These are phyloP conservation scores for Sitophilus oryzae DNA, from an alignment of 1,140 invertebrate genomes.

Conservation along the genomic window DNA sequence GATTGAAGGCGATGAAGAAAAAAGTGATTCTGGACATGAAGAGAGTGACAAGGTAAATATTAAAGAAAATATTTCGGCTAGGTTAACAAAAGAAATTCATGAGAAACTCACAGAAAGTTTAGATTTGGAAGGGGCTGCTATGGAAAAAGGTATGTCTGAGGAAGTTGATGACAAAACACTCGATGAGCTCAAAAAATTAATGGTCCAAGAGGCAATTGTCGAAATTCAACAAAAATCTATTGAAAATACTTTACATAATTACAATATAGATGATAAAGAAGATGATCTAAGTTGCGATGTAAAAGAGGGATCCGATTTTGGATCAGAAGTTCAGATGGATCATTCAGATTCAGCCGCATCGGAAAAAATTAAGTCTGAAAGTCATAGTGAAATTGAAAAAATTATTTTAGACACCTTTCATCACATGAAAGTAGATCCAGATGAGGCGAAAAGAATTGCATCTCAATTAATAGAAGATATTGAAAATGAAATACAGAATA, in stretches of 20 bases:
- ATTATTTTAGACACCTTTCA: conserved; percentile 43
- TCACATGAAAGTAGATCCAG: conserved; percentile 50
- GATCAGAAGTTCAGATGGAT: conserved; percentile 41
- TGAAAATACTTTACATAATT: too few relatives aligned
- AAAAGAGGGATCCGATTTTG: conserved; percentile 40
- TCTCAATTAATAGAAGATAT: conserved; percentile 51
- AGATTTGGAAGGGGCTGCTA: conserved; percentile 11
- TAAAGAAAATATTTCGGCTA: conserved; percentile 21
- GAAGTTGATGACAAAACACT: conserved; percentile 19
- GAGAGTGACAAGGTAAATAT: background rate
- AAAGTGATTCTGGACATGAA: background rate
- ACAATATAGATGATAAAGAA: conserved; percentile 37
- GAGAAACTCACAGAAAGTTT: conserved; percentile 19
- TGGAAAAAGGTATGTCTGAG: conserved; percentile 20
- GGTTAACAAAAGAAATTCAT: conserved; percentile 18
- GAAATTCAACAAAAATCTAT: conserved; percentile 16
- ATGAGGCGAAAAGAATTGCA: conserved; percentile 47
- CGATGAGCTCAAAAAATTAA: conserved; percentile 18
- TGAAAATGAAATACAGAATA: conserved; percentile 48
- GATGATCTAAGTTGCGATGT: conserved; percentile 37
- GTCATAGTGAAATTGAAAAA: conserved; percentile 41
- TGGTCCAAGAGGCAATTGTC: conserved; percentile 18
- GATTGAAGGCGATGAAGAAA: background rate
- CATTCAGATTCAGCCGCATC: conserved; percentile 39
- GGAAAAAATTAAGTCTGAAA: conserved; percentile 38